Conservation (phyloP, 2,888 invertebrate species). For the Platynereis dumerilii region DNA sequence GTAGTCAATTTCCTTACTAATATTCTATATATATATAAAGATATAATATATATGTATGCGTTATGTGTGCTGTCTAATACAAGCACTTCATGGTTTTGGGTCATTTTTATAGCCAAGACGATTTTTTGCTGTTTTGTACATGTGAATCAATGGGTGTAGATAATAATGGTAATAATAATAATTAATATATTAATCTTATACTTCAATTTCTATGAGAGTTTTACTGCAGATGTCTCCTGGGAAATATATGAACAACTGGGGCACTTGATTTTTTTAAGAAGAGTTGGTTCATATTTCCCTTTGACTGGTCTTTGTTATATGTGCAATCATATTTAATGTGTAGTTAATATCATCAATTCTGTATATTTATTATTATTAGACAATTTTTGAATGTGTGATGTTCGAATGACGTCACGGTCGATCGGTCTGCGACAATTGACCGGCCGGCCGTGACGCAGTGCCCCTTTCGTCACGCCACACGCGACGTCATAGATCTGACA, state of each 20-base stretch:
- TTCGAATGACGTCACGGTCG: no score
- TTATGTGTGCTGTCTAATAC: slow-evolving; percentile 19
- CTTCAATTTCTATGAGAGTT: slow-evolving; percentile 7
- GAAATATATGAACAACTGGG: slow-evolving; percentile 7
- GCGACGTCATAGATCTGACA: no score
- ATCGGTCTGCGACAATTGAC: no score
- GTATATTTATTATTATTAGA: no score
- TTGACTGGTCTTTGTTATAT: no score
- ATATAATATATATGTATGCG: slow-evolving; percentile 17
- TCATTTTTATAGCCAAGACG: slow-evolving; percentile 14
- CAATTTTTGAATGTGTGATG: no score
- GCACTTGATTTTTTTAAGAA: slow-evolving; percentile 5
- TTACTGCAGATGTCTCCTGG: slow-evolving; percentile 9
- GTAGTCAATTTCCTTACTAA: slow-evolving; percentile 1
- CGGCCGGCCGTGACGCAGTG: no score
- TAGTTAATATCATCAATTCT: no score
- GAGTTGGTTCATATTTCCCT: no score
- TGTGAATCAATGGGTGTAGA: slow-evolving; percentile 13
- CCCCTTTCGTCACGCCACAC: no score
- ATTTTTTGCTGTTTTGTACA: slow-evolving; percentile 11
- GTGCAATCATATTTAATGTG: no score
- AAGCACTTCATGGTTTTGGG: slow-evolving; percentile 3
- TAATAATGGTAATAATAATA: background rate
- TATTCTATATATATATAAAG: slow-evolving; percentile 21
- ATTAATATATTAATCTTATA: no score